Evolutionary conservation across 1,140 invertebrate species (phyloP).

Genomic region (Drosophila sproati): DNA sequence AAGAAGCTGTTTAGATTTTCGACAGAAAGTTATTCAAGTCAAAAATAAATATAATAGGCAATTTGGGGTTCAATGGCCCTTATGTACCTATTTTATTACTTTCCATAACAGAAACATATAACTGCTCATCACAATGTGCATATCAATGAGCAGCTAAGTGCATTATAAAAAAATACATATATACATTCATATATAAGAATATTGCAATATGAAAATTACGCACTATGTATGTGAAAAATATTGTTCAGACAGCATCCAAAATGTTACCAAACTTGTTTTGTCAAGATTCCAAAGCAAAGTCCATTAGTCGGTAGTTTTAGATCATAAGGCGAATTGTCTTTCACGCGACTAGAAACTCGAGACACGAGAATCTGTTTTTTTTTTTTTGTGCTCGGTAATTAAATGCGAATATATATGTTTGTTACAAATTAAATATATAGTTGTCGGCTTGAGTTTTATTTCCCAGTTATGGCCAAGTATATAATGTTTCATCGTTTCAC

Average conservation of each 20-base stretch:
- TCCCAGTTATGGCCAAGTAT: neutral
- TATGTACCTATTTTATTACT: conserved; percentile 28
- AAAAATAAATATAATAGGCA: neutral
- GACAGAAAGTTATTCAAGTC: neutral
- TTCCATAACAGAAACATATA: conserved; percentile 10
- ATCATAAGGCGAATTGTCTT: neutral
- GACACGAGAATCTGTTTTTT: neutral
- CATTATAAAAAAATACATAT: neutral
- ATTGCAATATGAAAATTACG: conserved; percentile 3
- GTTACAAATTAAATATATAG: neutral
- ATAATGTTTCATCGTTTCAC: neutral
- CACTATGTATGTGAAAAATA: conserved; percentile 9
- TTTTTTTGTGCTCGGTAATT: too few relatives aligned
- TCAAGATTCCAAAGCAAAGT: neutral
- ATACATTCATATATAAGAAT: neutral
- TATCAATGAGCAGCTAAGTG: conserved; percentile 1
- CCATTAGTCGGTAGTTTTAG: neutral
- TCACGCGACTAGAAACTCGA: neutral
- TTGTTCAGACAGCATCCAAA: conserved; percentile 24
- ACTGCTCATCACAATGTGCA: conserved; percentile 6
- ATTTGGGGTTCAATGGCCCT: conserved; percentile 44
- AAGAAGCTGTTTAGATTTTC: too few relatives aligned
- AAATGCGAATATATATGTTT: neutral
- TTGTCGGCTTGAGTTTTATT: neutral
- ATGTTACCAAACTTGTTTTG: conserved; percentile 55